Conservation (phyloP, 2,888 invertebrate genomes). For the Megastigmus dorsalis region DNA sequence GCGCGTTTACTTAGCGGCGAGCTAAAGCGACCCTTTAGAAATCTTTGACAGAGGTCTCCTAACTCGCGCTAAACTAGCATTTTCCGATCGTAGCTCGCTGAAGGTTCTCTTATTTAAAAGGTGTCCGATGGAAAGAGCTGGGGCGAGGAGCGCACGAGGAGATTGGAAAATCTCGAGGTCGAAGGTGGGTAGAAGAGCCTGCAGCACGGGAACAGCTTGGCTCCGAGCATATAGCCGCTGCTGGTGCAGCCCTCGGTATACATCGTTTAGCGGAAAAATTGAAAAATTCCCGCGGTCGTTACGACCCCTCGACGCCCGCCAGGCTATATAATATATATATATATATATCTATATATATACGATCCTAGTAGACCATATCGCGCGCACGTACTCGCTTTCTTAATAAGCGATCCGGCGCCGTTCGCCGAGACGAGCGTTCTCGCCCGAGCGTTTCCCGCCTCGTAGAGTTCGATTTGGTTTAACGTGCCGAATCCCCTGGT, state of each 20-base stretch:
- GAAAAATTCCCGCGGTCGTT: slow-evolving; percentile 46
- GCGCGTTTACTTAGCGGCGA: no score
- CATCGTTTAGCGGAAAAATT: slow-evolving; percentile 51
- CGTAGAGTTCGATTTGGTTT: slow-evolving; percentile 47
- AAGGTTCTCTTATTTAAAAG: no score
- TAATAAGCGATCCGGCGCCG: slow-evolving; percentile 27
- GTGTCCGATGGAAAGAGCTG: slow-evolving; percentile 29
- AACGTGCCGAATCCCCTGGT: slow-evolving; percentile 52
- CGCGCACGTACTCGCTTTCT: slow-evolving; percentile 32
- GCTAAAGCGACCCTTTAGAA: no score
- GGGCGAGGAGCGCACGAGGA: slow-evolving; percentile 53
- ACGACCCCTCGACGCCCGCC: slow-evolving; percentile 9
- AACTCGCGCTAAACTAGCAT: no score
- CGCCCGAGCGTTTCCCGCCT: no score
- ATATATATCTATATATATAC: not conserved
- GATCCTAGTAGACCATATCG: not conserved
- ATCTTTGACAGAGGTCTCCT: no score
- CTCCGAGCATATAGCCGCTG: no score
- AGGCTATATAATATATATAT: no score
- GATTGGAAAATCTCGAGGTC: slow-evolving; percentile 41
- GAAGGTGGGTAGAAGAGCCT: not conserved
- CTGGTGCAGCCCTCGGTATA: slow-evolving; percentile 18
- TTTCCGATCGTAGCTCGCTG: no score
- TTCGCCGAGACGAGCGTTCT: no score
- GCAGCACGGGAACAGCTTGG: no score